Conservation (phyloP, 1,140 invertebrate species). For the Leguminivora glycinivorella region DNA sequence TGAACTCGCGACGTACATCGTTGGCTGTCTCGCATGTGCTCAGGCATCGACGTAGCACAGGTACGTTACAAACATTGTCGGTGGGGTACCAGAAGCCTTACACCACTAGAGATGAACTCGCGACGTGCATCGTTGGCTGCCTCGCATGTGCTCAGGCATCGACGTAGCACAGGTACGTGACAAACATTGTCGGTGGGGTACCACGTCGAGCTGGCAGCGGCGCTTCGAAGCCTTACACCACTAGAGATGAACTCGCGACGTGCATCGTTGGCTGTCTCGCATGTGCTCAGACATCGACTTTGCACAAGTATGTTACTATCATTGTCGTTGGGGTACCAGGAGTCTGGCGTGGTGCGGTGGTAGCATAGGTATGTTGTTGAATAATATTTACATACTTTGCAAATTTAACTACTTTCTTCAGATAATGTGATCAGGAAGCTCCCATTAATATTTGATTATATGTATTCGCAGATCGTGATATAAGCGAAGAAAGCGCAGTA, state of each 20-base stretch:
- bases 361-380: no score
- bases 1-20: slow-evolving; percentile 85
- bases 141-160: slow-evolving; percentile 55
- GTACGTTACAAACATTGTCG: no score
- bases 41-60: slow-evolving; percentile 50
- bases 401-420: no score
- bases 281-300: slow-evolving; percentile 52
- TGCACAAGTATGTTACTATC: no score
- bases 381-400: no score
- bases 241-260: slow-evolving; percentile 87
- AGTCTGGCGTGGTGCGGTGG: no score
- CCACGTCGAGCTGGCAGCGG: slow-evolving; percentile 92
- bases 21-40: slow-evolving; percentile 73
- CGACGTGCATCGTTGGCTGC: slow-evolving; percentile 83
- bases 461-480: slow-evolving; percentile 51
- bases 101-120: slow-evolving; percentile 87
- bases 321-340: no score
- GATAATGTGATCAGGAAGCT: no score
- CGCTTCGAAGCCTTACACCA: slow-evolving; percentile 88
- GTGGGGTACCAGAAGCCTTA: no score
- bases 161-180: slow-evolving; percentile 52
- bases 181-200: no score
- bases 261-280: slow-evolving; percentile 81
- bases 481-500: slow-evolving; percentile 64
- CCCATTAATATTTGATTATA: no score